Percentiles rank a stretch among this genome's conserved stretches.
phyloP scores from a whole-genome alignment of 2,113 vertebrate species.

The Coreoperca whiteheadi region DNA sequence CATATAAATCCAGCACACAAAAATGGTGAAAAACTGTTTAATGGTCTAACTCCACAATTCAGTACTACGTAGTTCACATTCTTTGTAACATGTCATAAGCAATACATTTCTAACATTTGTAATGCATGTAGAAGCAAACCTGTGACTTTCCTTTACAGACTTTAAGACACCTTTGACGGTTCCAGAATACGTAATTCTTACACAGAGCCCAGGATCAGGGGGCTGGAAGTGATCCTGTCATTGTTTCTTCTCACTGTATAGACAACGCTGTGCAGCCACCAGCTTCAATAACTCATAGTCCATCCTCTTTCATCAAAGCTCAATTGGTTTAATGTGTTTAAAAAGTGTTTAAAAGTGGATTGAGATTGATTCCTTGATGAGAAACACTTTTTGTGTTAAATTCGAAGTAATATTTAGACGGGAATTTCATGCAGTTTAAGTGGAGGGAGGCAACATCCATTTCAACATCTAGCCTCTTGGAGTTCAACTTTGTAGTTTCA shows the following conservation, averaged over 20 bases:
- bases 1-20: no score
- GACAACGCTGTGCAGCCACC: background rate
- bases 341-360: conserved; percentile 1
- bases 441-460: background rate
- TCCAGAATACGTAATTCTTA: background rate
- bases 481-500: background rate
- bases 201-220: background rate
- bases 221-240: conserved; percentile 1
- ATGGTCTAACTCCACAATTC: no score
- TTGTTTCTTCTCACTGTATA: background rate
- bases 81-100: no score
- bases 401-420: background rate
- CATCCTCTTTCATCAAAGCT: background rate
- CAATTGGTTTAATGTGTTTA: background rate
- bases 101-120: no score
- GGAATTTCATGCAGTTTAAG: background rate
- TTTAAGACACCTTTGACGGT: background rate
- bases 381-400: background rate
- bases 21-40: no score
- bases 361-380: background rate
- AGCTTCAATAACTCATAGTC: background rate
- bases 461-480: background rate
- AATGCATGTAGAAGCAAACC: no score
- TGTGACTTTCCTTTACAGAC: no score
- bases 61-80: no score